These are phyloP conservation scores for Melangyna quadrimaculata DNA, from an alignment of 2,888 invertebrate genomes.

Conservation along the genomic window DNA sequence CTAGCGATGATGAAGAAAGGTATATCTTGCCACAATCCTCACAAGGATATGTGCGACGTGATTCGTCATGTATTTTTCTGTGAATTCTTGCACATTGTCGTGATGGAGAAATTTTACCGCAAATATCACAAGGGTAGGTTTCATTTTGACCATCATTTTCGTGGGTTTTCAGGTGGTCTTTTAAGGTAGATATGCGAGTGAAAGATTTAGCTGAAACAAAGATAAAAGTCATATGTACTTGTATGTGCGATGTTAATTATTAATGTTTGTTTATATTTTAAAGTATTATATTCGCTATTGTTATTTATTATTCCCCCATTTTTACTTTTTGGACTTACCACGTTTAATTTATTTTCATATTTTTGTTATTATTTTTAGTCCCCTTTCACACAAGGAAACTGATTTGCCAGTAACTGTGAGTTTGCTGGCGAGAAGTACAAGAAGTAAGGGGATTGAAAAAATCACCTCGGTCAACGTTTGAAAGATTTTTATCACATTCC, in stretches of 20 bases:
- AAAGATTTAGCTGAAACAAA: conserved; percentile 11
- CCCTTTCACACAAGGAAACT: too few relatives aligned
- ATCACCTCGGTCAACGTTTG: too few relatives aligned
- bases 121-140: not conserved
- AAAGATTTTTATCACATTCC: too few relatives aligned
- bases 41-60: not conserved
- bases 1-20: not conserved
- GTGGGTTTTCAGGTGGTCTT: not conserved
- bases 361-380: too few relatives aligned
- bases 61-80: not conserved
- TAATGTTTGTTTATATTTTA: not conserved
- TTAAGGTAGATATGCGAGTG: not conserved
- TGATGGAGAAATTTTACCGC: not conserved
- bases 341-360: too few relatives aligned
- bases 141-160: not conserved
- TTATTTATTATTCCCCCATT: too few relatives aligned
- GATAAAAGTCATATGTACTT: not conserved
- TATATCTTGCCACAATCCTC: not conserved
- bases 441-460: too few relatives aligned
- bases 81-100: not conserved
- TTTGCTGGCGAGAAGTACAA: too few relatives aligned
- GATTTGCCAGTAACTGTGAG: too few relatives aligned
- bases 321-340: too few relatives aligned
- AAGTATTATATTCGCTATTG: too few relatives aligned
- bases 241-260: not conserved